Evolutionary conservation across 2,113 vertebrate species (phyloP), one percentile per base, ranked within the genome.

Genomic region (Pholis gunnellus): DNA sequence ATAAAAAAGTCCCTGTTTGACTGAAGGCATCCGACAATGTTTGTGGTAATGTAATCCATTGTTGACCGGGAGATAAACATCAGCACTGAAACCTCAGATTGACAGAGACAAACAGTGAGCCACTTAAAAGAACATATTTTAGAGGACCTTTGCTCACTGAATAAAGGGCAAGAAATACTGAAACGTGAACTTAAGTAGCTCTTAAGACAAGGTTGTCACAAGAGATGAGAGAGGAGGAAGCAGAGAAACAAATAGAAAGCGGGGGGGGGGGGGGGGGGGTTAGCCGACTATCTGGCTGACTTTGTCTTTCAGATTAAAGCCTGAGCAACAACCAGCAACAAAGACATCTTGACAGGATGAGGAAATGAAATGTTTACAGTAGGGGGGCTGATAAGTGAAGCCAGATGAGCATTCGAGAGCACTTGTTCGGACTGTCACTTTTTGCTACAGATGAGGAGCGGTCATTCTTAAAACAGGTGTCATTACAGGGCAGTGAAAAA

Each of bases 271-370:
- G 31, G 31, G 29, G 31, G 2, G 31, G 31, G 2, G 0, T n/a
- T n/a, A n/a, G n/a, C n/a, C 2, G 6, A 34, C 78, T 85, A 86
- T 91, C 84, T 57, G 85, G 91, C 87, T 70, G 91, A 92, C 93
- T 96, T 95, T 96, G 94, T 90, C 93, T 95, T 95, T 94, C 89
- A 93, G 95, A 96, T 95, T 95, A 96, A 91, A 91, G 89, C 87
- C 90, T 2, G 69, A 89, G 89, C 88, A 91, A 93, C 92, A 85
- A 86, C 48, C 71, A 46, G 72, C 72, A 81, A 95, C 92, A 95
- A 95, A 94, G 94, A 92, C 86, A 40, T 80, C 61, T 87, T 89
- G 93, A 94, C 92, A 94, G 91, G 92, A 75, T 78, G 89, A 95
- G 95, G 95, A 96, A 96, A 96, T 95, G 77, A 95, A 95, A 95